Evolutionary conservation across 2,797 vertebrate genomes (phyloP).

Genomic region (Phoeniculus purpureus): DNA sequence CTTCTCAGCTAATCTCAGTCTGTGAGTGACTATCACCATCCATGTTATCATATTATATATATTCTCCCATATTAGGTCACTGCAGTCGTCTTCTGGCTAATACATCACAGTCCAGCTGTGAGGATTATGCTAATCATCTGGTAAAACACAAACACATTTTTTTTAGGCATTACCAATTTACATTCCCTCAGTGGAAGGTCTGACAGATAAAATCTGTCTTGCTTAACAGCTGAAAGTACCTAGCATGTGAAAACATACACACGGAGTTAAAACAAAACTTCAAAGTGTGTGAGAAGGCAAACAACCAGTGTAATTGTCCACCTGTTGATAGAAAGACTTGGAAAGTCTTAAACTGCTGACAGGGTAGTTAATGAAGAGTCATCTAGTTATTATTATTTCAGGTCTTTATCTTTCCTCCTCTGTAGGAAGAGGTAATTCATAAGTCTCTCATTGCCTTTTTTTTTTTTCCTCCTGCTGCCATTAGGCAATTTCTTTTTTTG

Average conservation of each 20-base stretch:
- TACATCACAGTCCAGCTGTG: neutral
- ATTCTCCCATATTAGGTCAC: neutral
- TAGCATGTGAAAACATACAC: neutral
- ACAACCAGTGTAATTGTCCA: conserved; percentile 56
- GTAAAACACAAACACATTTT: neutral
- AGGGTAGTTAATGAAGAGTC: conserved; percentile 57
- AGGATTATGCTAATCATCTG: neutral
- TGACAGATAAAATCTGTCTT: conserved; percentile 6
- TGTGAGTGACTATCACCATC: neutral
- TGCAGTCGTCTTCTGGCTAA: neutral
- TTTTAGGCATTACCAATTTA: neutral
- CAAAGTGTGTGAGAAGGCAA: conserved; percentile 46
- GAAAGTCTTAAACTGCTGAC: conserved; percentile 74
- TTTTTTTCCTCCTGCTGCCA: neutral
- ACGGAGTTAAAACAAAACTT: conserved; percentile 39
- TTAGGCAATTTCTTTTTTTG: conserved; percentile 64
- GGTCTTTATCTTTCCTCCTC: conserved; percentile 80
- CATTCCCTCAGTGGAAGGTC: neutral
- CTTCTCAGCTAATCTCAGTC: neutral
- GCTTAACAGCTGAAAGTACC: neutral
- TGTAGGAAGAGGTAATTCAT: conserved; percentile 75
- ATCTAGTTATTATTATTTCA: conserved; percentile 82
- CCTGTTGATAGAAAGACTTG: conserved; percentile 67
- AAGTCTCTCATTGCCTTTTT: conserved; percentile 32
- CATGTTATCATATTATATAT: neutral